phyloP scores from a whole-genome alignment of 2,888 invertebrate species.

The Drosophila mimica region DNA sequence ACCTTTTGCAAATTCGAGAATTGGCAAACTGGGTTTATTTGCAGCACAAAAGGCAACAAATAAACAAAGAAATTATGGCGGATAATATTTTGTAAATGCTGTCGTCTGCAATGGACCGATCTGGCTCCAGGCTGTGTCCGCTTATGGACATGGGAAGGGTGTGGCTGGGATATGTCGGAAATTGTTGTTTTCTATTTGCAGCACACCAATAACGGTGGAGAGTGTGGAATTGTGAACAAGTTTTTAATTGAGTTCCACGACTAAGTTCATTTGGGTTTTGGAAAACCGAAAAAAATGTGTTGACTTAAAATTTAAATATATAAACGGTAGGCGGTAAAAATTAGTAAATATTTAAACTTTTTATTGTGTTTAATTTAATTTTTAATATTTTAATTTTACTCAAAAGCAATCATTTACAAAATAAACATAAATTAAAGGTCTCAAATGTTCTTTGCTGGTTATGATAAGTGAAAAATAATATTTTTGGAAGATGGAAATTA shows the following conservation, averaged over 20 bases:
- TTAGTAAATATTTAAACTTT: not conserved
- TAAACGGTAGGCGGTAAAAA: not conserved
- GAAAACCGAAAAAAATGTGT: not conserved
- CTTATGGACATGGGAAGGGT: not conserved
- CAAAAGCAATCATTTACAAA: not conserved
- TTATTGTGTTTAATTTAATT: not conserved
- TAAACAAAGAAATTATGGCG: not conserved
- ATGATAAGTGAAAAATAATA: not conserved
- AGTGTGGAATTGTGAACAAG: not conserved
- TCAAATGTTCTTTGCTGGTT: not conserved
- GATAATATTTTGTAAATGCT: not conserved
- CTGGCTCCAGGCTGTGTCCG: not conserved
- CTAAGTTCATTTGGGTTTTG: not conserved
- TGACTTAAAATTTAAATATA: not conserved
- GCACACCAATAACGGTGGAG: not conserved
- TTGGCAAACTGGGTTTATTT: not conserved
- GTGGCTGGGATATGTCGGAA: not conserved
- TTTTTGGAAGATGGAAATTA: not conserved
- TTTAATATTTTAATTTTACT: not conserved
- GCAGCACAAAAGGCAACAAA: not conserved
- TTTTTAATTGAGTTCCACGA: not conserved
- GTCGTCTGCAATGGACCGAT: not conserved
- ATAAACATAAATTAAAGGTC: not conserved
- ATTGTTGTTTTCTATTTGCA: not conserved
- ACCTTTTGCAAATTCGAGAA: not conserved